Evolutionary conservation across 2,888 invertebrate genomes (phyloP), one percentile per base, ranked within the genome.

Genomic region (Lathronympha strigana): DNA sequence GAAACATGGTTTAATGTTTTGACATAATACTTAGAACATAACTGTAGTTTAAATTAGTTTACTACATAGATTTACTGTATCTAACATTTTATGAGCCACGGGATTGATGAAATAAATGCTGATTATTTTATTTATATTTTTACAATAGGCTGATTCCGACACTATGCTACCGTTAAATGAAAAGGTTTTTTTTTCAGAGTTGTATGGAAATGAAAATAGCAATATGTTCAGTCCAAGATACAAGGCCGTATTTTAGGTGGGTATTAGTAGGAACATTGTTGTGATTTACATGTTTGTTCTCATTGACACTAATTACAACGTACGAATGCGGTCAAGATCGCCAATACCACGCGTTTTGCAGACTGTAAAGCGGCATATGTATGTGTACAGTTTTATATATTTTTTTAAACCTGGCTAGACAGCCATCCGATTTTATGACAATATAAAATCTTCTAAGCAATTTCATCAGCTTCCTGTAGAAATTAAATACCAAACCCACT

Each of bases 401-500:
- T 47, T 1, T 23, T 45, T 45, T 21, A 21, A 23, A n/a, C n/a
- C n/a, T n/a, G n/a, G n/a, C 21, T 6, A 23, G 1, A 21, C 47
- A 43, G 31, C n/a, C n/a, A 31, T 69, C 64, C 67, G 64, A 61
- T 36, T 45, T 43, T 36, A 66, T 58, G 28, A 55, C 19, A 53
- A 63, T 67, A 40, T 40, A 36, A 63, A 51, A 58, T 51, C 43
- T 58, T 47, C 38, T 38, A 49, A 63, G 57, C 49, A 25, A 45
- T 23, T 63, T 50, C 25, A 17, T 33, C 33, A 31, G 60, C 66
- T 66, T 66, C 66, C 66, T 66, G 66, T 61, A 61, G 40, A 40
- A 66, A 66, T 47, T 21, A 60, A 47, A 61, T 53, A 61, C 66
- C 61, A 47, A 66, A 66, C 63, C 45, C 54, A 58, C 63, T 60